Conservation (phyloP, 2,888 invertebrate genomes). For the Micropterix aruncella region DNA sequence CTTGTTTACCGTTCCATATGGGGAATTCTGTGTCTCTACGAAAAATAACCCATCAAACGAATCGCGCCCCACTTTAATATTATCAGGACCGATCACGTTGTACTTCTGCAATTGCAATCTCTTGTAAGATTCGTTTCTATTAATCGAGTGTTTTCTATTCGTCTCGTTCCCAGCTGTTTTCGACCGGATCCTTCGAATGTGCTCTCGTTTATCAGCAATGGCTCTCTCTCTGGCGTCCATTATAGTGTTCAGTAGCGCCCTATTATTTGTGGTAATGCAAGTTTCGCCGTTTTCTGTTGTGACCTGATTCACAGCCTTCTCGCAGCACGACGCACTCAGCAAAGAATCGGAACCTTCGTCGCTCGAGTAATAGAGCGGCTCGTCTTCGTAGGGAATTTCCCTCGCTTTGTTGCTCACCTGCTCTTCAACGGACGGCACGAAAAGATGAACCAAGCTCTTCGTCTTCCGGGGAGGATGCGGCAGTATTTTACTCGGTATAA, state of each 20-base stretch:
- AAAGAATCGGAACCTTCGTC: slow-evolving; percentile 60
- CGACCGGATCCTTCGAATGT: slow-evolving; percentile 23
- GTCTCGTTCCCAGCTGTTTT: slow-evolving; percentile 28
- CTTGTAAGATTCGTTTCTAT: slow-evolving; percentile 32
- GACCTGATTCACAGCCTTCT: slow-evolving; percentile 26
- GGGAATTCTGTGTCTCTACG: slow-evolving; percentile 27
- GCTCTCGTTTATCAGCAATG: slow-evolving; percentile 13
- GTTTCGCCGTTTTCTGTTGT: slow-evolving; percentile 25
- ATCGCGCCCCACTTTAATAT: slow-evolving; percentile 22
- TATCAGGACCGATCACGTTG: slow-evolving; percentile 22
- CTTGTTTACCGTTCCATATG: slow-evolving; percentile 8
- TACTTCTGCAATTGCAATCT: slow-evolving; percentile 23
- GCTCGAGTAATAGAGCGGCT: slow-evolving; percentile 43
- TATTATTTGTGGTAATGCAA: slow-evolving; percentile 20
- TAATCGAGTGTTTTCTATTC: slow-evolving; percentile 23
- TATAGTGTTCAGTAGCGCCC: slow-evolving; percentile 41
- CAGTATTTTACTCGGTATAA: slow-evolving; percentile 62
- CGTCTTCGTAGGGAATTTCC: slow-evolving; percentile 37
- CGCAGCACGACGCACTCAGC: slow-evolving; percentile 43
- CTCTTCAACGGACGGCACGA: slow-evolving; percentile 44
- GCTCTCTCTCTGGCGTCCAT: slow-evolving; percentile 34
- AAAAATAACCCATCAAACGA: slow-evolving; percentile 47
- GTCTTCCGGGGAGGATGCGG: slow-evolving; percentile 71
- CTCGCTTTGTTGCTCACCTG: slow-evolving; percentile 38
- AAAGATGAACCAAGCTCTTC: slow-evolving; percentile 54